phyloP scores from a whole-genome alignment of 2,888 invertebrate genomes.

The Drosophila neotestacea region DNA sequence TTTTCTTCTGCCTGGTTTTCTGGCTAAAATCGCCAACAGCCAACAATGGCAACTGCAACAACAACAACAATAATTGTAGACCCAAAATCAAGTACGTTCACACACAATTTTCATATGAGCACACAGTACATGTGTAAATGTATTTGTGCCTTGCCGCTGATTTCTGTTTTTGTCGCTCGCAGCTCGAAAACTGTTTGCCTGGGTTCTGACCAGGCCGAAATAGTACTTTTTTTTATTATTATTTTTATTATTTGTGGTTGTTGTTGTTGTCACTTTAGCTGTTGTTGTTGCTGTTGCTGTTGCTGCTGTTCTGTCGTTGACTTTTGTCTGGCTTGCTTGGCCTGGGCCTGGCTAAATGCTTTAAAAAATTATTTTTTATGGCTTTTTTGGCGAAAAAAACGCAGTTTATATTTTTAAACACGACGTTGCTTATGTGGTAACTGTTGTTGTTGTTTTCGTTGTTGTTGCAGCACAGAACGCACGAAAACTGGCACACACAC shows the following conservation, averaged over 20 bases:
- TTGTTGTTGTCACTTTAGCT: slow-evolving; percentile 4
- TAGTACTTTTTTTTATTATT: slow-evolving; percentile 51
- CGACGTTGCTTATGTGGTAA: slow-evolving; percentile 60
- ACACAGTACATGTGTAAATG: not conserved
- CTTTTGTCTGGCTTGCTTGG: slow-evolving; percentile 52
- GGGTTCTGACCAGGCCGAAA: slow-evolving; percentile 49
- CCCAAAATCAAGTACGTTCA: slow-evolving; percentile 76
- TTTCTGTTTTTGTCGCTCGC: slow-evolving; percentile 58
- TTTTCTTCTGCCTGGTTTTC: slow-evolving; percentile 48
- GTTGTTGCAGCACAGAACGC: slow-evolving; percentile 63
- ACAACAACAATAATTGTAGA: slow-evolving; percentile 28
- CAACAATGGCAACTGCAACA: slow-evolving; percentile 19
- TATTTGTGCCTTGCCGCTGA: slow-evolving; percentile 37
- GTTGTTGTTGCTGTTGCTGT: slow-evolving; percentile 9
- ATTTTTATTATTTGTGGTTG: slow-evolving; percentile 27
- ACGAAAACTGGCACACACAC: slow-evolving; percentile 70
- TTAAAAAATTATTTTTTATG: slow-evolving; percentile 64
- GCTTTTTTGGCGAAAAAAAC: slow-evolving; percentile 76
- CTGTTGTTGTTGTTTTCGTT: slow-evolving; percentile 58
- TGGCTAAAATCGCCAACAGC: slow-evolving; percentile 57
- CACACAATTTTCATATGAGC: slow-evolving; percentile 57
- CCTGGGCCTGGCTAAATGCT: slow-evolving; percentile 53
- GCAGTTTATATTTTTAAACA: slow-evolving; percentile 74
- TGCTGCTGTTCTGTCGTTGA: slow-evolving; percentile 57
- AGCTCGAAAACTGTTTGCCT: slow-evolving; percentile 25